These are phyloP conservation scores for Aegithalos caudatus DNA, from an alignment of 2,113 vertebrate genomes.

Conservation along the genomic window DNA sequence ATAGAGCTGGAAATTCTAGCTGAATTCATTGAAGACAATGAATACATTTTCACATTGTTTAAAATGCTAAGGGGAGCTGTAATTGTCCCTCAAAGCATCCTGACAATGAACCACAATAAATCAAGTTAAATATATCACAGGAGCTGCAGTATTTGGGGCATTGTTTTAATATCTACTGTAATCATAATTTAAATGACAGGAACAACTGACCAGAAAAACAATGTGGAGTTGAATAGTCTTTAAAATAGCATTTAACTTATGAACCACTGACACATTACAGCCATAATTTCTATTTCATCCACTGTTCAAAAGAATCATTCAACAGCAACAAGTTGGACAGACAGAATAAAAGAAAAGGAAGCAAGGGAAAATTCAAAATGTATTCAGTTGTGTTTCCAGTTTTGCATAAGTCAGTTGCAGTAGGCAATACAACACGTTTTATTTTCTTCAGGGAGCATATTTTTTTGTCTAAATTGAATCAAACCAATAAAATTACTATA, in stretches of 20 bases:
- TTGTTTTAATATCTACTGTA: conserved; percentile 2
- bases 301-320: no score
- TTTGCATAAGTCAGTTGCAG: neutral
- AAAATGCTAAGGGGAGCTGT: neutral
- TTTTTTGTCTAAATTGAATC: neutral
- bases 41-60: neutral
- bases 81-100: neutral
- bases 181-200: conserved; percentile 28
- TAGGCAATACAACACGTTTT: neutral
- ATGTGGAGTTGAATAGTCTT: neutral
- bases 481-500: neutral
- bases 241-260: neutral
- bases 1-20: neutral
- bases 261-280: neutral
- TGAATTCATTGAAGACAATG: neutral
- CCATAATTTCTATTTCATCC: neutral
- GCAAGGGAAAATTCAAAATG: neutral
- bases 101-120: conserved; percentile 7
- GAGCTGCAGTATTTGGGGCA: neutral
- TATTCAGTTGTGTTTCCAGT: accelerated
- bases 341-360: neutral
- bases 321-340: neutral
- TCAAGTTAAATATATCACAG: conserved; percentile 49
- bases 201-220: conserved; percentile 30
- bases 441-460: neutral